Conservation (phyloP, 2,888 invertebrate species). For the Mesoligia furuncula region DNA sequence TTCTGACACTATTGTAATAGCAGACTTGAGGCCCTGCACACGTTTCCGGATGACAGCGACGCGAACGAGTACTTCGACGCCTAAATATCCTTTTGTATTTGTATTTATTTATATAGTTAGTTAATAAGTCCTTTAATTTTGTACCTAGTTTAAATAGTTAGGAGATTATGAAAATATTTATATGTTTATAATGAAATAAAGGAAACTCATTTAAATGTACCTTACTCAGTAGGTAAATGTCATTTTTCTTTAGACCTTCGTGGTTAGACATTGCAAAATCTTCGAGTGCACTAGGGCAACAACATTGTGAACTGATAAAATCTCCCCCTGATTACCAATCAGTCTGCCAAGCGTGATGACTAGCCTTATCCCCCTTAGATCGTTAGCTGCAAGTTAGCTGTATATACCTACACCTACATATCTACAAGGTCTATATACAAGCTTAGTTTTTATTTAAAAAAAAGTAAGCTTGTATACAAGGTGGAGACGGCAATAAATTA, state of each 20-base stretch:
- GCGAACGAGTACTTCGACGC: too few species aligned
- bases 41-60: too few species aligned
- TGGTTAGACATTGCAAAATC: constrained; percentile 37
- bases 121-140: too few species aligned
- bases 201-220: not conserved
- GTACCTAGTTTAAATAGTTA: too few species aligned
- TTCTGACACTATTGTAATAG: too few species aligned
- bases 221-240: not conserved
- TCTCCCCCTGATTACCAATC: constrained; percentile 40
- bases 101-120: too few species aligned
- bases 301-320: constrained; percentile 40
- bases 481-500: too few species aligned
- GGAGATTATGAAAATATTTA: too few species aligned
- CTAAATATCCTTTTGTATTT: too few species aligned
- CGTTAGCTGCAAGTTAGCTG: not conserved
- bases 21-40: too few species aligned
- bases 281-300: constrained; percentile 28
- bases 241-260: constrained; percentile 5
- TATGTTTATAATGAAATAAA: too few species aligned
- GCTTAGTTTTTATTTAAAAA: not conserved
- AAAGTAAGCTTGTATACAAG: not conserved
- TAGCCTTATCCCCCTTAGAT: constrained; percentile 40
- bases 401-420: not conserved
- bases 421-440: not conserved
- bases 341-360: constrained; percentile 32